Evolutionary conservation across 2,888 invertebrate genomes (phyloP), one percentile per base, ranked within the genome.

Genomic region (Ormyrus rosae): DNA sequence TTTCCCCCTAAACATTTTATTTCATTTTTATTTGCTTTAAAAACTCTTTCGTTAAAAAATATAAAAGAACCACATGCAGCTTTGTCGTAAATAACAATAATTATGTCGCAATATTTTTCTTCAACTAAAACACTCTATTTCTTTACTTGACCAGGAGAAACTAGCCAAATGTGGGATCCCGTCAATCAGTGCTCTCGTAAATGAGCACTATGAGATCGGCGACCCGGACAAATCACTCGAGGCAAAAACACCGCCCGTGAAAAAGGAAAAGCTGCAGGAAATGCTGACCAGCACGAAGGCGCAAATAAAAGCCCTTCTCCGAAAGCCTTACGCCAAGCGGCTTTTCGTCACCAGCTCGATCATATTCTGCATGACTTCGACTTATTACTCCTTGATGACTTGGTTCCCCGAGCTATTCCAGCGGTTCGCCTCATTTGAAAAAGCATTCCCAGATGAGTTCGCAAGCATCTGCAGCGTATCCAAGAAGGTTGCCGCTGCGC

Each of bases 361-460:
- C 83, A 95, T 96, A 88, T 96, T 96, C 90, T 96, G 96, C 87
- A 91, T 96, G 82, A 95, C 95, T 60, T 94, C 95, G 91, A 96
- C 97, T 87, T 97, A 96, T 91, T 97, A 97, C 91, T 96, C 97
- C 8, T 91, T 97, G 67, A 96, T 96, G 95, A 93, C 97, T 89
- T 97, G 97, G 97, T 96, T 97, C 91, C 97, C 97, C 9, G 96
- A 97, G 90, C 91, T 97, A 85, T 97, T 97, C 91, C 85, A 86
- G 90, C 94, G 96, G 73, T 96, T 96, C 90, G 95, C 95, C 85
- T 94, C 94, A 86, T 96, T 94, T 89, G 95, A 96, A 87, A 89
- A 91, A 45, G 89, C 91, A 5, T 93, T 94, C 91, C 95, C 95
- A 1, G 93, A 93, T 84, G 92, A 93, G 63, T 92, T 93, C 0